phyloP scores from a whole-genome alignment of 1,140 invertebrate genomes.

The Tachypleus tridentatus region DNA sequence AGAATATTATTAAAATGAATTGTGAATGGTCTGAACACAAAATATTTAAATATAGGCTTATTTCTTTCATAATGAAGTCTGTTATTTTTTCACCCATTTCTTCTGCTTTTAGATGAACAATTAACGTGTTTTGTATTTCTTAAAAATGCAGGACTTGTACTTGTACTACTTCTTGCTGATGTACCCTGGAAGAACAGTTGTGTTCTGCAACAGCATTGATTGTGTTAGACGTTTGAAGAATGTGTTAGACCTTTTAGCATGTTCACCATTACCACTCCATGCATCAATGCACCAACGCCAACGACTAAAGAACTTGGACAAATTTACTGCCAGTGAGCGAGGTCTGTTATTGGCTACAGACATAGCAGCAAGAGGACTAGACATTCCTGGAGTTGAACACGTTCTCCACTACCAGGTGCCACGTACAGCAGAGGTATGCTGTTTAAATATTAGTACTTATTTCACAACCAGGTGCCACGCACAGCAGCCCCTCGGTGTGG shows the following conservation, averaged over 20 bases:
- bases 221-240: constrained; percentile 73
- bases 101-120: too few relatives aligned
- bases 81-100: constrained; percentile 16
- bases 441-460: too few relatives aligned
- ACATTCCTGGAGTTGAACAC: constrained; percentile 86
- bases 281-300: constrained; percentile 92
- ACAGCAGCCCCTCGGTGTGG: too few relatives aligned
- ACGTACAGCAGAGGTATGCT: constrained; percentile 67
- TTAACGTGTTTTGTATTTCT: not conserved
- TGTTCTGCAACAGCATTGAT: constrained; percentile 97
- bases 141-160: constrained; percentile 56
- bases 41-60: constrained; percentile 2
- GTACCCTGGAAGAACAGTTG: constrained; percentile 75
- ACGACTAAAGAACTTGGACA: constrained; percentile 84
- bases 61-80: constrained; percentile 11
- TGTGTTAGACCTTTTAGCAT: constrained; percentile 64
- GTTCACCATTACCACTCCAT: constrained; percentile 71
- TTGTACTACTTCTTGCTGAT: constrained; percentile 81
- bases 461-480: too few relatives aligned
- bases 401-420: constrained; percentile 98
- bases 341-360: constrained; percentile 89
- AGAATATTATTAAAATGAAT: too few relatives aligned
- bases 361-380: constrained; percentile 90
- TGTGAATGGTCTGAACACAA: too few relatives aligned
- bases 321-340: constrained; percentile 60